These are phyloP conservation scores for Tribolium freemani DNA, from an alignment of 2,888 invertebrate genomes.

Conservation along the genomic window DNA sequence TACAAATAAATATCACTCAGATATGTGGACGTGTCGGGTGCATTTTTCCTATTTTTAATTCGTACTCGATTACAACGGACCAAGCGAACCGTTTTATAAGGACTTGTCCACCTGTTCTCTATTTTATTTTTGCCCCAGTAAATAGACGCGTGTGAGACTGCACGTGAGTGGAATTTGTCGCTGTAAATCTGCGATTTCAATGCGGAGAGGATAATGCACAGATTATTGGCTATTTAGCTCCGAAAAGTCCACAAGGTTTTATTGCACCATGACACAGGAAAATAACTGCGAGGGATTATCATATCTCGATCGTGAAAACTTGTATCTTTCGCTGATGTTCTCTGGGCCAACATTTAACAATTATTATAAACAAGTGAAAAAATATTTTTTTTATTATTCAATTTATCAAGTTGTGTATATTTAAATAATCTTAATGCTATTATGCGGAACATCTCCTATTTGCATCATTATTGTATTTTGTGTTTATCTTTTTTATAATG, in stretches of 20 bases:
- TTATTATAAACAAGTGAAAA: too few relatives aligned
- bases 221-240: neutral
- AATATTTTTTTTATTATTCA: too few relatives aligned
- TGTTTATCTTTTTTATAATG: too few relatives aligned
- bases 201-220: neutral
- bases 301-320: too few relatives aligned
- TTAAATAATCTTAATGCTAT: too few relatives aligned
- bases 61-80: neutral
- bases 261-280: neutral
- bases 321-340: too few relatives aligned
- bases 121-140: neutral
- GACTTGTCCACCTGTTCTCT: neutral
- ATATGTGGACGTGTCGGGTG: conserved; percentile 1
- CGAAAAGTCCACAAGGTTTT: neutral
- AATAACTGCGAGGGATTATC: too few relatives aligned
- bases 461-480: too few relatives aligned
- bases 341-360: too few relatives aligned
- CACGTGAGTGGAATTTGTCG: neutral
- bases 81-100: neutral
- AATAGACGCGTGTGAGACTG: neutral
- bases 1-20: conserved; percentile 25
- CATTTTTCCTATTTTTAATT: neutral
- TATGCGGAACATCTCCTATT: too few relatives aligned
- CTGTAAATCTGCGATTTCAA: neutral
- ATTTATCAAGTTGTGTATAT: too few relatives aligned